These are phyloP conservation scores for Xerus rutilus DNA, from an alignment of 2,797 vertebrate species.

Conservation along the genomic window DNA sequence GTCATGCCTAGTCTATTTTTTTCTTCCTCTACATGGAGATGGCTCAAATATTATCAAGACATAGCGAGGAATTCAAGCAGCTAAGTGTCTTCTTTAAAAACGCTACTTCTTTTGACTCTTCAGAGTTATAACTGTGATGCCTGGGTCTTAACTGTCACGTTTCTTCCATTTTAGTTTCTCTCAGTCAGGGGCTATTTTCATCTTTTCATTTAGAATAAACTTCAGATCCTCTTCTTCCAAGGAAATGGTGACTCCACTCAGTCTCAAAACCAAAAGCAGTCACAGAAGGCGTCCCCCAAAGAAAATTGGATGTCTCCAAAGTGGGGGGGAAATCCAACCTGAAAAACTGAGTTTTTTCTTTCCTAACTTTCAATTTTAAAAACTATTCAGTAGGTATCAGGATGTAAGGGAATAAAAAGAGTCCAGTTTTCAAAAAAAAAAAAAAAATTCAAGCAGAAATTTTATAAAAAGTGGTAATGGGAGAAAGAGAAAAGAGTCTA, in stretches of 20 bases:
- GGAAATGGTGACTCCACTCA: constrained; percentile 34
- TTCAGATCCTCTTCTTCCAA: constrained; percentile 69
- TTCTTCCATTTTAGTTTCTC: constrained; percentile 46
- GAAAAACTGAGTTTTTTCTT: constrained; percentile 61
- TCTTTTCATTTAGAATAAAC: constrained; percentile 61
- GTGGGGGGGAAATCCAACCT: neutral
- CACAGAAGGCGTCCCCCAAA: constrained; percentile 49
- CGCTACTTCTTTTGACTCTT: constrained; percentile 65
- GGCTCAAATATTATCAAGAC: neutral
- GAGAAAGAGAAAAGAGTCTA: neutral
- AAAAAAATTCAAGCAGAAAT: constrained; percentile 37
- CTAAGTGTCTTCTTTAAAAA: constrained; percentile 60
- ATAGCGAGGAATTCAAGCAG: neutral
- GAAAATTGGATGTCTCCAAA: neutral
- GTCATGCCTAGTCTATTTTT: neutral
- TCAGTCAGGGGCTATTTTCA: constrained; percentile 7
- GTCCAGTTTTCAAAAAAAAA: constrained; percentile 44
- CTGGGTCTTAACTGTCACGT: neutral
- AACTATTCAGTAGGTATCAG: constrained; percentile 17
- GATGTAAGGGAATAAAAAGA: constrained; percentile 46
- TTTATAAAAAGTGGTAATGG: neutral
- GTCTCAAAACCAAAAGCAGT: constrained; percentile 54
- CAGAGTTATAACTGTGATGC: constrained; percentile 14
- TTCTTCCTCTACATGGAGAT: neutral
- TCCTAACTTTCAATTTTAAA: constrained; percentile 10